Percentiles rank a stretch among this genome's conserved stretches.
Conservation (phyloP, 2,797 vertebrate species). For the Galaxias olidus region DNA sequence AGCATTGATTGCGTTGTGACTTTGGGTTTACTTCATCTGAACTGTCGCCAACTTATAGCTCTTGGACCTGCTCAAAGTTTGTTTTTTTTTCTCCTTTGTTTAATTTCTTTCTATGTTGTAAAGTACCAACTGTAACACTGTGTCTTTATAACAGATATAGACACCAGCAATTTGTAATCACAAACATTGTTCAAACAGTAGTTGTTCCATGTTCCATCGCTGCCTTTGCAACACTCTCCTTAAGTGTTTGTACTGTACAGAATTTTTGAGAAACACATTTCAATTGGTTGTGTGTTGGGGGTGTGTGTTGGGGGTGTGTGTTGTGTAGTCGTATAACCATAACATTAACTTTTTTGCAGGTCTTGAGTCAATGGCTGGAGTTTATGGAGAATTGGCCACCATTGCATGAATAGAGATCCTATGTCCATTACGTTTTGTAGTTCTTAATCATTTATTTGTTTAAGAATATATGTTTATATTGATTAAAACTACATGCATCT, state of each 20-base stretch:
- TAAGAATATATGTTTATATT: constrained; percentile 30
- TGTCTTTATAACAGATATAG: constrained; percentile 9
- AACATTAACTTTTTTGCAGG: no score
- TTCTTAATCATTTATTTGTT: constrained; percentile 19
- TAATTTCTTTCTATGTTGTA: constrained; percentile 1
- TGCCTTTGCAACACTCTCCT: constrained; percentile 32
- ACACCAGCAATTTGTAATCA: constrained; percentile 12
- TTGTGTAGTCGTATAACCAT: background rate
- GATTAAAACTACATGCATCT: constrained; percentile 12
- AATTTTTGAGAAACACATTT: constrained; percentile 15
- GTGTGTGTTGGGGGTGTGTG: background rate
- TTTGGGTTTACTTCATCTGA: no score
- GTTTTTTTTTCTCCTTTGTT: no score
- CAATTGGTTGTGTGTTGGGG: background rate
- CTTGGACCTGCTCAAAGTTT: no score
- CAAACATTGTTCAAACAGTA: constrained; percentile 13
- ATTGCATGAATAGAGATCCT: background rate
- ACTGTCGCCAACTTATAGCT: no score
- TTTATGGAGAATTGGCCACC: constrained; percentile 16
- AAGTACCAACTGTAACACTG: constrained; percentile 6
- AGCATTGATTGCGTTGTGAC: constrained; percentile 34
- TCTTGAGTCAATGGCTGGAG: background rate
- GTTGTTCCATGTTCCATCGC: constrained; percentile 17
- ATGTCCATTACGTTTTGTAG: background rate
- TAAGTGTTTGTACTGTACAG: constrained; percentile 29